Base-by-base conservation (phyloP, 2,113 vertebrate species). In the Bufo bufo region DNA sequence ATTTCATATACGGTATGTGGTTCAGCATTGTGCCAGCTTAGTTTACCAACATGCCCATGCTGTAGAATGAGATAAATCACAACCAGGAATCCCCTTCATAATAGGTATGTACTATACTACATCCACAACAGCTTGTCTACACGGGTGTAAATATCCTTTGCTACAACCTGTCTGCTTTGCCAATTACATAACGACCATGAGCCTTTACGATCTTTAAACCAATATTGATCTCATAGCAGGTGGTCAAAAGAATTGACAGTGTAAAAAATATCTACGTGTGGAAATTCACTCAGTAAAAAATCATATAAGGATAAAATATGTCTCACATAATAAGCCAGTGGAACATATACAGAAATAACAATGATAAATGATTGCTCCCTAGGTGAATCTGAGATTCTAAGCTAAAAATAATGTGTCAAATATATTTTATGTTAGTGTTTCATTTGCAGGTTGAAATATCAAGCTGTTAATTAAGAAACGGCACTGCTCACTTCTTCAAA, bases 381-480 rank as follows among this genome's bases (percentile, higher is more conserved):
- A 19, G 19, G 47, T 77, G 49, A 54, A 56, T 23, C 50, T 78
- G 14, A 14, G 10, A 10, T 4, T 56, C 23, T 13, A 6, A 23
- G 50, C 19, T 56, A 78, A 78, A 78, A 54, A 54, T 78, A 78
- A 78, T 23, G 77, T 78, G 77, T 54, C 0, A 56, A 14, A 23
- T 56, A 23, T 56, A 6, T 78, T 56, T 78, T 13, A 54, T 78
- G 50, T 23, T 23, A 78, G 77, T 78, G 77, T 56, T 78, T 78
- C 50, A 78, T 78, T 78, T 54, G 10, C 77, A 78, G 75, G 49
- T 54, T 77, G n/a, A 77, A n/a, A 19, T 77, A 77, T 77, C 19
- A 23, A 77, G 19, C 77, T 78, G 77, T 78, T 78, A 78, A 78
- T 78, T 54, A 23, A 78, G 13, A 56, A 54, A 23, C 50, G 13